Evolutionary conservation across 2,888 invertebrate species (phyloP), one percentile per base, ranked within the genome.

Genomic region (Nebria brevicollis): DNA sequence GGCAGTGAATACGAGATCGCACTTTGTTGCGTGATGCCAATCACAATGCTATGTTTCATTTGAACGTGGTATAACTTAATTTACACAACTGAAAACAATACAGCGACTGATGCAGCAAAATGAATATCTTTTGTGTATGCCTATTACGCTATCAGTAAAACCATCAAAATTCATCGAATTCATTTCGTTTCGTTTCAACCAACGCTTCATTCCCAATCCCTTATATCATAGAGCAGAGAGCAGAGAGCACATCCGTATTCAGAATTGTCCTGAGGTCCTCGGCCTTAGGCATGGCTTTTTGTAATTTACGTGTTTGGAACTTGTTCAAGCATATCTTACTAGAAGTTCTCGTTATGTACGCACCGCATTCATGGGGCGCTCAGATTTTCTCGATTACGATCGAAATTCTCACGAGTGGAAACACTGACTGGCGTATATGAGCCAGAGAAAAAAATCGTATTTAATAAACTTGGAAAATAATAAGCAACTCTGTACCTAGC

Each of bases 61-160:
- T 54, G 54, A 54, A 54, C 54, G 54, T 54, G 54, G 54, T 54
- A 54, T 54, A 54, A 54, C 54, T 54, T 54, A 54, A 54, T 54
- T 54, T 54, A 13, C 54, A 54, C 54, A 54, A 13, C 54, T 8
- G 54, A 54, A 54, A 54, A 54, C 54, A 54, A 54, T 54, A 54
- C 54, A 54, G 54, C 54, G 54, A 54, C 54, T 54, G 7, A 54
- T 54, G 54, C 54, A 54, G 54, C 54, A 54, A 54, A 54, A 54
- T 54, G 54, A 54, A 54, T 54, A 68, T 68, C 68, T 68, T 68
- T 68, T 68, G 68, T 68, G 68, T 15, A 15, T 15, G 26, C 68
- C 26, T 26, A 68, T 68, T 66, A 26, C 26, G 68, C 26, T 68
- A 68, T 68, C 68, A 68, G 26, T 15, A 26, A 8, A n/a, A 68